Evolutionary conservation across 1,140 invertebrate genomes (phyloP).

Genomic region (Odontomachus brunneus): DNA sequence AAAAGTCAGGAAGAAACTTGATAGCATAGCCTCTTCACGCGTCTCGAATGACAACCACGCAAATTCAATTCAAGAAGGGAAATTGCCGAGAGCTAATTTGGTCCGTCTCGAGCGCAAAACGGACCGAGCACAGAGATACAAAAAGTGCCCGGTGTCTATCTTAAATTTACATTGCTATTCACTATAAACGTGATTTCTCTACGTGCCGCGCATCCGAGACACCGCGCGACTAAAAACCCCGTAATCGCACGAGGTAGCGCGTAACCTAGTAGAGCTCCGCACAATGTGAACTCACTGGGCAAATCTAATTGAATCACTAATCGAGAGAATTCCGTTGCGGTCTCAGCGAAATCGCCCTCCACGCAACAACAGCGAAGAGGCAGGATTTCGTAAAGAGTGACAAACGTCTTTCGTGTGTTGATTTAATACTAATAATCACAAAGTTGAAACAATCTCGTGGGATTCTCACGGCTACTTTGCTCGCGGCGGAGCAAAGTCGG

Average conservation of each 20-base stretch:
- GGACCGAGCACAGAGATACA: not conserved
- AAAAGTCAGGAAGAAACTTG: conserved; percentile 16
- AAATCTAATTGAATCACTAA: conserved; percentile 3
- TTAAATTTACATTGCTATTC: not conserved
- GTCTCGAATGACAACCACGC: not conserved
- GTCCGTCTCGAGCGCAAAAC: not conserved
- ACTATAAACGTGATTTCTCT: conserved; percentile 23
- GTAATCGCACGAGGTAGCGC: not conserved
- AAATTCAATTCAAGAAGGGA: conserved; percentile 17
- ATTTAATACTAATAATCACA: too few species aligned
- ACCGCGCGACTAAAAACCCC: not conserved
- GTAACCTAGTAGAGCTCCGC: not conserved
- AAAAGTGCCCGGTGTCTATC: conserved; percentile 6
- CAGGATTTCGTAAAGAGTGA: too few species aligned
- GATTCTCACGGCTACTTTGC: too few species aligned
- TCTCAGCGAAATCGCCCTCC: too few species aligned
- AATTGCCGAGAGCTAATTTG: not conserved
- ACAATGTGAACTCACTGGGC: not conserved
- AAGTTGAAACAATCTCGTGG: too few species aligned
- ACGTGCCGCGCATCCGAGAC: not conserved
- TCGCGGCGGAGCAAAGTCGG: too few species aligned
- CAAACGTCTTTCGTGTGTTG: too few species aligned
- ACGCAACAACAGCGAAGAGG: too few species aligned
- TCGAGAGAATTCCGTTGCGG: not conserved
- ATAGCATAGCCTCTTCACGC: not conserved